These are phyloP conservation scores for Megalurothrips usitatus DNA, from an alignment of 2,888 invertebrate genomes.

Conservation along the genomic window DNA sequence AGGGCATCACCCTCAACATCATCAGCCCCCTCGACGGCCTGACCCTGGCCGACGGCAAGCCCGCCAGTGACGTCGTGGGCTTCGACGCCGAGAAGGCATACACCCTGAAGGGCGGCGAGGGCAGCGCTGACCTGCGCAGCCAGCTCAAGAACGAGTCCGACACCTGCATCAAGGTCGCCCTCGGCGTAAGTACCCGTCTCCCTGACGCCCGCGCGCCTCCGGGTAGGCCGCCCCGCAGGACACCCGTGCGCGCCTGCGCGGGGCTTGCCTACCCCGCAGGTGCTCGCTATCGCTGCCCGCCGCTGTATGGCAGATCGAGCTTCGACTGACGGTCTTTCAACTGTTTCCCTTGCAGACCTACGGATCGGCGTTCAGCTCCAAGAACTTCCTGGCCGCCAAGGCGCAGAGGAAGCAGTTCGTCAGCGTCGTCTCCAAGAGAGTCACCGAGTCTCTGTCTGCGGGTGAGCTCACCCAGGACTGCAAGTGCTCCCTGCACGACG, in stretches of 20 bases:
- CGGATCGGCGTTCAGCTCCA: constrained; percentile 62
- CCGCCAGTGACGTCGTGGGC: constrained; percentile 36
- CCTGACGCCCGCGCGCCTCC: background rate
- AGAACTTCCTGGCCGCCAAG: constrained; percentile 55
- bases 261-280: no score
- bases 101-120: constrained; percentile 59
- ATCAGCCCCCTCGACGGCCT: constrained; percentile 57
- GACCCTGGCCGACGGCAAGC: constrained; percentile 46
- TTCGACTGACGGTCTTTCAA: background rate
- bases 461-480: constrained; percentile 45
- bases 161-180: constrained; percentile 63
- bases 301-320: background rate
- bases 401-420: constrained; percentile 59
- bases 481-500: constrained; percentile 42
- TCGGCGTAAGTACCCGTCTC: constrained; percentile 52
- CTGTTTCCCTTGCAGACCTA: constrained; percentile 50
- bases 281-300: no score
- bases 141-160: constrained; percentile 55
- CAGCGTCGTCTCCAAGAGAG: constrained; percentile 47
- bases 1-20: constrained; percentile 58
- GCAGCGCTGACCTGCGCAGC: constrained; percentile 52
- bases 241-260: constrained; percentile 14
- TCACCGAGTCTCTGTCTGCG: constrained; percentile 43
- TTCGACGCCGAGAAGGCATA: constrained; percentile 58
- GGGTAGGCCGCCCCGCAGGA: background rate